Conservation (phyloP, 1,140 invertebrate genomes). For the Aleiodes sp. region DNA sequence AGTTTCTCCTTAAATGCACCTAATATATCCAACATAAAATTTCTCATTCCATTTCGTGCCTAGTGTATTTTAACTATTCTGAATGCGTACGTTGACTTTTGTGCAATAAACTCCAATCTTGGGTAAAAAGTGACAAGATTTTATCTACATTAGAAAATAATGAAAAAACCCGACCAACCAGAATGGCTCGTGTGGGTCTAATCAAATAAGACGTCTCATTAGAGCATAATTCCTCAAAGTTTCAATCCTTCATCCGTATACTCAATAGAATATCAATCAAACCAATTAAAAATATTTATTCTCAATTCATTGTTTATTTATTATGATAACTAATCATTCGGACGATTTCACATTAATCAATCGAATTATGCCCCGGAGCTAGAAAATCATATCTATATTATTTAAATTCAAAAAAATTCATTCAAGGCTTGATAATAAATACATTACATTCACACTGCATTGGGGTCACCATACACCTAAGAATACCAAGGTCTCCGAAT, state of each 20-base stretch:
- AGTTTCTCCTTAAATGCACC: too few relatives aligned
- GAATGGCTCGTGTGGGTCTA: background rate
- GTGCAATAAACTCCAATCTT: background rate
- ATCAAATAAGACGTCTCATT: background rate
- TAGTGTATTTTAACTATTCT: too few relatives aligned
- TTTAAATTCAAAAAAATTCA: background rate
- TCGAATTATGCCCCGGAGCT: background rate
- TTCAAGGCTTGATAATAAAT: background rate
- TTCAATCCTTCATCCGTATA: background rate
- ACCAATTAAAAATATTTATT: background rate
- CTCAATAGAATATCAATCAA: background rate
- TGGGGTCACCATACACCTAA: background rate
- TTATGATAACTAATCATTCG: too few relatives aligned
- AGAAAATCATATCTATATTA: background rate
- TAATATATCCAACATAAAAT: too few relatives aligned
- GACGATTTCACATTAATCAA: background rate
- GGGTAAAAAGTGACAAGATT: background rate
- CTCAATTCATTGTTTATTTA: background rate
- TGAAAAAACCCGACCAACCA: background rate
- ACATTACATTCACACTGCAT: background rate
- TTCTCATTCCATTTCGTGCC: too few relatives aligned
- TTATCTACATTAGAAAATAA: too few relatives aligned
- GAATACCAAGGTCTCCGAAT: slow-evolving; percentile 11
- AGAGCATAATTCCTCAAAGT: background rate
- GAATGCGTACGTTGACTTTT: background rate